Base-by-base conservation (phyloP, 2,888 invertebrate species). In the Clepsis dumicolana region DNA sequence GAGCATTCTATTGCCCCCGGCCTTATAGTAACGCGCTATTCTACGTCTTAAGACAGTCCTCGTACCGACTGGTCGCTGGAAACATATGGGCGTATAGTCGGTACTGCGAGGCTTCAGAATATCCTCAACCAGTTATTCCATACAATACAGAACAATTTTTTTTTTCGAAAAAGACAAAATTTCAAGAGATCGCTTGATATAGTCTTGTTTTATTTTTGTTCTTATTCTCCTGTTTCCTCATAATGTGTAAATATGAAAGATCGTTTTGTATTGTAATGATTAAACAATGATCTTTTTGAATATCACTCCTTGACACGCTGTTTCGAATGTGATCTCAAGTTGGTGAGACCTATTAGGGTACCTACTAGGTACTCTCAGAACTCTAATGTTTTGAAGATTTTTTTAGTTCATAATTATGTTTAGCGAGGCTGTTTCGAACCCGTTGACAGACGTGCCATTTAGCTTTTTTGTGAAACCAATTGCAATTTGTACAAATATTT, bases 31-130 rank as follows among this genome's bases (percentile, higher is more conserved):
- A 89, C 85, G 87, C 84, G 74, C 86, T 86, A 87, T 80, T 80
- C 82, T 75, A 87, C 89, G 89, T 82, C 81, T 53, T 60, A 84
- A 91, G 90, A 92, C 91, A 92, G 91, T 91, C 90, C 65, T 80
- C 75, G 70, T 84, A 88, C 77, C 89, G 86, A 77, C 75, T 70
- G 72, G 72, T 21, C 87, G 91, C 91, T 79, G 87, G 82, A 81
- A 93, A 93, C 92, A 93, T 92, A 92, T 93, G 90, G 86, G 88
- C 93, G 86, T 79, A n/a, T n/a, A 69, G 72, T 74, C 85, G 86
- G 80, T 89, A 81, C 74, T 65, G 79, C 84, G 84, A 48, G 72
- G 75, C 75, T 79, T 74, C 73, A 57, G 52, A 24, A 52, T 35
- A 41, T 35, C 71, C 66, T 61, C 27, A 21, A 27, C 24, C 25